Conservation (phyloP, 2,113 vertebrate genomes). For the Oryzias javanicus region DNA sequence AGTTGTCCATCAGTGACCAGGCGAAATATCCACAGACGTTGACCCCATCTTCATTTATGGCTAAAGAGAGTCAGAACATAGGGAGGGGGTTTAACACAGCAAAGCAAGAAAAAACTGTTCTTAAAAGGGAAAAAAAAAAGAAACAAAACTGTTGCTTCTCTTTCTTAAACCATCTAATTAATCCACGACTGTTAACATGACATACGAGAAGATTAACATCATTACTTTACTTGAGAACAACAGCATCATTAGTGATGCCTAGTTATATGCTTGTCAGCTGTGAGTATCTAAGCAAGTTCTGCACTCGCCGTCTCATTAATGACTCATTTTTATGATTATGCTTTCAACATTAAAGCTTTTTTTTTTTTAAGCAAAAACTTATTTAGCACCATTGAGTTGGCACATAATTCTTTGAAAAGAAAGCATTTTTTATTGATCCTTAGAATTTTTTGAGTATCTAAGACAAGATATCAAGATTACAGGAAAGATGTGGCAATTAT, state of each 20-base stretch:
- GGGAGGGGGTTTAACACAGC: background rate
- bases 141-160: background rate
- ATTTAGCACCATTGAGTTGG: too few relatives aligned
- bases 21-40: slow-evolving; percentile 73
- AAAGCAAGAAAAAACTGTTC: background rate
- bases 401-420: too few relatives aligned
- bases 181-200: slow-evolving; percentile 5
- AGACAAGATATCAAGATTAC: too few relatives aligned
- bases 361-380: too few relatives aligned
- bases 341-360: too few relatives aligned
- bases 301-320: background rate
- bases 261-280: background rate
- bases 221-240: background rate
- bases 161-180: slow-evolving; percentile 1
- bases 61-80: slow-evolving; percentile 37
- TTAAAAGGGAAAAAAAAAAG: background rate
- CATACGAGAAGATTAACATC: slow-evolving; percentile 10
- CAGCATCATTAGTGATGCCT: background rate
- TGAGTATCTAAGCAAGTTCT: background rate
- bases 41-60: slow-evolving; percentile 69
- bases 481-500: too few relatives aligned
- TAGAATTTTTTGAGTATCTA: too few relatives aligned
- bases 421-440: too few relatives aligned
- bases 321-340: background rate
- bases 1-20: slow-evolving; percentile 83